Conservation (phyloP, 2,797 vertebrate species). For the Enteromius thamalakanensis region DNA sequence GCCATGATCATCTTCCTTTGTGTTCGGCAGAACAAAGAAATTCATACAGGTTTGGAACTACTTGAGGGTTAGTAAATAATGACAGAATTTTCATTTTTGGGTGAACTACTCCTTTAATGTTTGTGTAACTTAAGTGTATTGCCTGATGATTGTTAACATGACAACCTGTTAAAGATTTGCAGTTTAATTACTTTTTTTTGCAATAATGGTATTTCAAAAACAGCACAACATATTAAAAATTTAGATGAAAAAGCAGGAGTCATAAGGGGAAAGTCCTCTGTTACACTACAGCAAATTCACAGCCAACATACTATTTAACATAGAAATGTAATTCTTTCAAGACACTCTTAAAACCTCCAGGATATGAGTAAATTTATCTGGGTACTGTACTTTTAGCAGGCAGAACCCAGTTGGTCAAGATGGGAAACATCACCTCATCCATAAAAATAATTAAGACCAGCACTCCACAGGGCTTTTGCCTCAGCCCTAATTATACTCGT, state of each 20-base stretch:
- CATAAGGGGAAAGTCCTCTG: neutral
- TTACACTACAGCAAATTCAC: constrained; percentile 2
- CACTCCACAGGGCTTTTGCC: constrained; percentile 32
- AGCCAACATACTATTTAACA: neutral
- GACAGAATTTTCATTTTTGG: no score
- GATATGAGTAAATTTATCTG: neutral
- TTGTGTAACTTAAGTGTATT: neutral
- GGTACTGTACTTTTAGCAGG: neutral
- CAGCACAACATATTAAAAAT: neutral
- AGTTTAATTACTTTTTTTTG: constrained; percentile 3
- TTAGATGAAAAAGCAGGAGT: neutral
- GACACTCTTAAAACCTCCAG: neutral
- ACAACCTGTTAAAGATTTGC: neutral
- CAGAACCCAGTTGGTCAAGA: constrained; percentile 42
- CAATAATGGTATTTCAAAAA: neutral
- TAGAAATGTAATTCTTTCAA: neutral
- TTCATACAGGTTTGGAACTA: no score
- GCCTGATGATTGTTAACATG: neutral
- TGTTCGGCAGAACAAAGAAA: no score
- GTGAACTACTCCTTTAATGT: neutral
- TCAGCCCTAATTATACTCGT: constrained; percentile 33
- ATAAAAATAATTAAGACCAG: constrained; percentile 44
- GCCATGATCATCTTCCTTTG: no score
- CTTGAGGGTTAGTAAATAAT: no score
- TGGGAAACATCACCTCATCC: constrained; percentile 40